Base-by-base conservation (phyloP, 2,113 vertebrate genomes). In the Gallinago media region DNA sequence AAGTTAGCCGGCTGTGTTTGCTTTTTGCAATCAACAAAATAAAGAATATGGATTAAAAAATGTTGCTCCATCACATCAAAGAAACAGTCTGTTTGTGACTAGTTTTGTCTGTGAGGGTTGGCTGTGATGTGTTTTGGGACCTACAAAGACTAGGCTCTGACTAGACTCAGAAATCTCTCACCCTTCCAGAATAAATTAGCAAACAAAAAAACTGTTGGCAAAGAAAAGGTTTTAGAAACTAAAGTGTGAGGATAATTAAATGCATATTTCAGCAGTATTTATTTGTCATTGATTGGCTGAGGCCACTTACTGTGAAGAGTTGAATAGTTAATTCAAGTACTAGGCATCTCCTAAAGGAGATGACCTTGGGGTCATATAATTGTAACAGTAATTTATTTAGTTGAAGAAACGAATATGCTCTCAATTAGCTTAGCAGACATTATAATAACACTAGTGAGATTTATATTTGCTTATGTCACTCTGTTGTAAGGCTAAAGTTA, bases 341-440 rank as follows among this genome's bases (percentile, higher is more conserved):
- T 94, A 95, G 93, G 93, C 92, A 80, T 95, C 77, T 98, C 97
- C 97, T 97, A 71, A 85, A 97, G 97, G 97, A 98, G 81, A 31
- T 97, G 96, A 98, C 98, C 97, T 97, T 88, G 88, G 88, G 95
- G 97, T 98, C 97, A 95, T 91, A 93, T 97, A 97, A 98, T 96
- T 97, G 96, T 94, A 95, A 96, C 85, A 47, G 83, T 98, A 97
- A 98, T 98, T 98, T 98, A 98, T 98, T 97, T 98, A 97, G 97
- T 93, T 96, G 73, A 96, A 97, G 89, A 97, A 97, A 97, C 7
- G 32, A 98, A 94, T 97, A 92, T 95, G 95, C 97, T 98, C 96
- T 97, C 97, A 97, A 97, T 97, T 98, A 98, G 85, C 72, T 97
- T 97, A 97, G 93, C 92, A 97, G 95, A 90, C 92, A 25, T 95